Evolutionary conservation across 2,797 vertebrate genomes (phyloP).

Genomic region (Microctenopoma stevenorrisi): DNA sequence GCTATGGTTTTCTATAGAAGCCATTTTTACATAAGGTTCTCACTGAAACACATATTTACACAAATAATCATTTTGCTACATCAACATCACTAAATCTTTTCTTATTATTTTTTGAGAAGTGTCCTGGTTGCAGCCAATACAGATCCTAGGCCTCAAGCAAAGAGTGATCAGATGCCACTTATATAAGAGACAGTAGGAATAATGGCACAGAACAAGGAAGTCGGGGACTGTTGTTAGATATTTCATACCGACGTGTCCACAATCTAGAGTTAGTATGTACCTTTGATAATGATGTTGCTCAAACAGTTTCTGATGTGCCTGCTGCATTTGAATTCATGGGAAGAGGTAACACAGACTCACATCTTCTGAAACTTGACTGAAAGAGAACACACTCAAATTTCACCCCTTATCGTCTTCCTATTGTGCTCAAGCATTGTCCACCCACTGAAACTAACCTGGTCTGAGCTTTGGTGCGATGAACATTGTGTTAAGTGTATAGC

Average conservation of each 20-base stretch:
- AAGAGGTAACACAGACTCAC: slow-evolving; percentile 39
- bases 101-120: too few species aligned
- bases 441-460: slow-evolving; percentile 12
- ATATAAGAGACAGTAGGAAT: too few species aligned
- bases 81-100: too few species aligned
- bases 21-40: too few species aligned
- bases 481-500: slow-evolving; percentile 66
- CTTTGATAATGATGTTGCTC: slow-evolving; percentile 65
- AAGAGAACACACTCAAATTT: slow-evolving; percentile 30
- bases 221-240: slow-evolving; percentile 30
- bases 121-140: too few species aligned
- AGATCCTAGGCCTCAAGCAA: too few species aligned
- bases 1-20: too few species aligned
- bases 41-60: too few species aligned
- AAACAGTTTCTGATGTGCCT: slow-evolving; percentile 69
- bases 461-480: slow-evolving; percentile 23
- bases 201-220: neutral
- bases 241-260: neutral
- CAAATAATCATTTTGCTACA: too few species aligned
- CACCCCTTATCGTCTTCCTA: slow-evolving; percentile 3
- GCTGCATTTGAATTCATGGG: slow-evolving; percentile 47
- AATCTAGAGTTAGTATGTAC: neutral
- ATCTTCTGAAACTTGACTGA: slow-evolving; percentile 26
- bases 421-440: slow-evolving; percentile 34
- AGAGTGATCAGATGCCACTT: too few species aligned